Conservation (phyloP, 2,113 vertebrate species). For the Microcebus jonahi region DNA sequence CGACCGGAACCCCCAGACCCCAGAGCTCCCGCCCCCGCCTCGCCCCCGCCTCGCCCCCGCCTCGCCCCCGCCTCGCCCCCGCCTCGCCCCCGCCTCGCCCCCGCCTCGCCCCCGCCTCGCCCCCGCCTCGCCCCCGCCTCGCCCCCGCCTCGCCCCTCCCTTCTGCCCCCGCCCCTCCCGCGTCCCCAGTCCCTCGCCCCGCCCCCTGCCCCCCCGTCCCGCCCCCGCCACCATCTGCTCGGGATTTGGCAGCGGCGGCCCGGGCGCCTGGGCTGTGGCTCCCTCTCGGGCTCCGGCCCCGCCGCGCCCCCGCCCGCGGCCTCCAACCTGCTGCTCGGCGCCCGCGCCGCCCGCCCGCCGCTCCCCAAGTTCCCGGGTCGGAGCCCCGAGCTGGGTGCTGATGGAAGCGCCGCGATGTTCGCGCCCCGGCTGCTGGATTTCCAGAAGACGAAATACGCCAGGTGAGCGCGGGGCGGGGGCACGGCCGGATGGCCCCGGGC, state of each 20-base stretch:
- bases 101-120: constrained; percentile 54
- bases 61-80: constrained; percentile 40
- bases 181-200: not conserved
- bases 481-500: not conserved
- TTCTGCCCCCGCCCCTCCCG: constrained; percentile 43
- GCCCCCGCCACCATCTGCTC: constrained; percentile 69
- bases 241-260: constrained; percentile 28
- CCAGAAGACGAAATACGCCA: constrained; percentile 92
- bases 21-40: not conserved
- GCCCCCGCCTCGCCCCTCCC: not conserved
- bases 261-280: not conserved
- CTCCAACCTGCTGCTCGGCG: constrained; percentile 54
- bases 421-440: constrained; percentile 89
- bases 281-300: not conserved
- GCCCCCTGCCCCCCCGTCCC: constrained; percentile 8
- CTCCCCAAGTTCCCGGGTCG: not conserved
- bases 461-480: constrained; percentile 82
- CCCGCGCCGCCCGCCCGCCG: not conserved
- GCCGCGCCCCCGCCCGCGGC: not conserved
- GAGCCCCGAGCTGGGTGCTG: constrained; percentile 54
- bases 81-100: not conserved
- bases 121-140: constrained; percentile 56
- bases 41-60: constrained; percentile 58
- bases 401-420: constrained; percentile 85
- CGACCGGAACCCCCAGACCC: constrained; percentile 11